These are phyloP conservation scores for Cladopsammia gracilis DNA, from an alignment of 64 coral and sea anemone genomes.

Conservation along the genomic window DNA sequence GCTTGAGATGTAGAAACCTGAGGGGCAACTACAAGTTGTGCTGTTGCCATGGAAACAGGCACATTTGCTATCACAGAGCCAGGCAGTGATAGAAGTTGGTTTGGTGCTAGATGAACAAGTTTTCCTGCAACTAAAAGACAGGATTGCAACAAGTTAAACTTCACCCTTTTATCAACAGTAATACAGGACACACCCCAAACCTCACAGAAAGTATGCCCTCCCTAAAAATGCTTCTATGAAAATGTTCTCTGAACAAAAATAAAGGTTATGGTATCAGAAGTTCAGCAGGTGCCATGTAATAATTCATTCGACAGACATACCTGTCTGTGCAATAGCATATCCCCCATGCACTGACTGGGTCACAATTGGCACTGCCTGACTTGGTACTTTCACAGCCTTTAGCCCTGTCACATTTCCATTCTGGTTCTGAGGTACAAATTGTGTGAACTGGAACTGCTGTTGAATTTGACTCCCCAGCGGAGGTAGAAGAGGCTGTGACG, in stretches of 20 bases:
- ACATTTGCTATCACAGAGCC: background rate
- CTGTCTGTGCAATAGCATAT: background rate
- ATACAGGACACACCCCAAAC: too few species aligned
- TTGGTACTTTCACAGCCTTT: constrained; percentile 88
- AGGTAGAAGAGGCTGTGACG: constrained; percentile 5
- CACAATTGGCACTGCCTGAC: background rate
- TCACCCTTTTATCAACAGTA: too few species aligned
- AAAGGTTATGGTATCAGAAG: too few species aligned
- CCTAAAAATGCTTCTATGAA: too few species aligned
- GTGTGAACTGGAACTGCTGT: constrained; percentile 97
- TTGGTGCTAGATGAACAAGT: constrained; percentile 46
- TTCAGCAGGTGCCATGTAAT: too few species aligned
- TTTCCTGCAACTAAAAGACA: constrained; percentile 11
- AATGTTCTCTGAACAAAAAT: too few species aligned
- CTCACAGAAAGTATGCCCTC: too few species aligned
- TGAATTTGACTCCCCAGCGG: constrained; percentile 29
- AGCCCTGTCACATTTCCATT: constrained; percentile 84
- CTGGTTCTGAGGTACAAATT: constrained; percentile 92
- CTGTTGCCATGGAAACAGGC: constrained; percentile 25
- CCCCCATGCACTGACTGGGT: background rate
- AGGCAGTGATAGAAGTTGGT: constrained; percentile 6
- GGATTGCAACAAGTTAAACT: background rate
- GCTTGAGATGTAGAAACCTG: background rate
- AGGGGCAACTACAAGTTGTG: background rate
- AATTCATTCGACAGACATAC: background rate